Evolutionary conservation across 37 sponge, comb jelly and placozoan species (phyloP).

Genomic region (Spongia lamella): DNA sequence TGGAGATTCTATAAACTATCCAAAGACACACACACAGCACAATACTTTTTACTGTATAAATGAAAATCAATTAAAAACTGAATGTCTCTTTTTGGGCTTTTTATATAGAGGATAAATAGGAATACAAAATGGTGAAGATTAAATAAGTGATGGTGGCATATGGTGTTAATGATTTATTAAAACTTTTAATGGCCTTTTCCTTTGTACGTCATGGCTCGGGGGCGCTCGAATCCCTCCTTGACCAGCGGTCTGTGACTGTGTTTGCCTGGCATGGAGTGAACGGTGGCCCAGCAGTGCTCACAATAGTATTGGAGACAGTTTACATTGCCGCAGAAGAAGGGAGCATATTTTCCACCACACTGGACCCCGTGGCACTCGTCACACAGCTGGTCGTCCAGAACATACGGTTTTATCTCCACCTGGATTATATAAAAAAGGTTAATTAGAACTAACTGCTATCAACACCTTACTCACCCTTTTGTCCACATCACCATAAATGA

Average conservation of each 20-base stretch:
- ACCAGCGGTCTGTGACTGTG: constrained; percentile 90
- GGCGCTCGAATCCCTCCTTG: constrained; percentile 81
- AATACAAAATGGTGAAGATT: too few species aligned
- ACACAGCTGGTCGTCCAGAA: constrained; percentile 94
- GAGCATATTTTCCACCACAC: constrained; percentile 86
- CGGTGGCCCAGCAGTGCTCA: constrained; percentile 95
- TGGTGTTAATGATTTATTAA: too few species aligned
- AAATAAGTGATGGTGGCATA: too few species aligned
- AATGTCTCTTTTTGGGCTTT: not conserved
- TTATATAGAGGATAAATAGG: not conserved
- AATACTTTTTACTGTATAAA: not conserved
- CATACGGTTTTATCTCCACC: constrained; percentile 97
- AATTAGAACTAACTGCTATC: not conserved
- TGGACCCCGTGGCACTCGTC: constrained; percentile 94
- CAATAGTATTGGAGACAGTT: constrained; percentile 95
- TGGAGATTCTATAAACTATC: too few species aligned
- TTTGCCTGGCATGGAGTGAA: constrained; percentile 82
- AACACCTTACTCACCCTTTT: constrained; percentile 68
- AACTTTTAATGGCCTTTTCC: too few species aligned
- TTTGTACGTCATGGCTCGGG: too few species aligned
- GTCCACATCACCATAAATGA: constrained; percentile 79
- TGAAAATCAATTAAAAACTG: not conserved
- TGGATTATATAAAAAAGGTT: constrained; percentile 3
- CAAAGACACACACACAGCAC: not conserved
- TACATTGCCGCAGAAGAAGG: constrained; percentile 94